A percentile compares a stretch with the other conserved stretches of the same genome.
phyloP scores from a whole-genome alignment of 2,797 vertebrate genomes.

The Cichlasoma orientale region DNA sequence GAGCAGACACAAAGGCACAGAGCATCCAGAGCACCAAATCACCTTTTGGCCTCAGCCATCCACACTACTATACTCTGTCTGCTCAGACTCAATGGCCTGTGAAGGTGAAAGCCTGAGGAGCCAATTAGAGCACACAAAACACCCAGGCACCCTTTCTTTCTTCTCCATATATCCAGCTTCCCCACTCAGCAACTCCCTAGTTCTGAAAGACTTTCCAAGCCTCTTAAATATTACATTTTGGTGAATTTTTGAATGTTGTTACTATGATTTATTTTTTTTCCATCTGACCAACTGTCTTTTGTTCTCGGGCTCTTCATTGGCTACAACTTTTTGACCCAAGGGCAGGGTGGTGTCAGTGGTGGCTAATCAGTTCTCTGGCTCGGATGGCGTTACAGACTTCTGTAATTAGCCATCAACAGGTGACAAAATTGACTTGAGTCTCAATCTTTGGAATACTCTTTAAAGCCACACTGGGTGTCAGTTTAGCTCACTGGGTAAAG shows the following conservation, averaged over 20 bases:
- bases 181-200: neutral
- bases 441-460: neutral
- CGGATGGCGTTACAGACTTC: constrained; percentile 18
- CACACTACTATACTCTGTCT: constrained; percentile 17
- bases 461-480: neutral
- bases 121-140: constrained; percentile 62
- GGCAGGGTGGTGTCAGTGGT: constrained; percentile 14
- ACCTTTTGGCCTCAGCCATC: constrained; percentile 54
- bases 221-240: neutral
- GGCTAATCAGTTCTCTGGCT: constrained; percentile 23
- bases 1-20: constrained; percentile 19
- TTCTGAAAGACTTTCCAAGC: neutral
- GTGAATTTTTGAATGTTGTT: neutral
- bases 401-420: neutral
- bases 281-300: neutral
- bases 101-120: constrained; percentile 72
- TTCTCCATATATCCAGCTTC: neutral
- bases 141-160: constrained; percentile 5
- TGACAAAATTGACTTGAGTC: neutral
- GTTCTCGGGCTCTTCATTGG: neutral
- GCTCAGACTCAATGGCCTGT: constrained; percentile 52
- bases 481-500: neutral
- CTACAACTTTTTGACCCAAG: constrained; percentile 9
- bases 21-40: constrained; percentile 17
- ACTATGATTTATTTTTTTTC: neutral